Percentiles rank a stretch among this genome's conserved stretches.
Conservation (phyloP, 1,140 invertebrate species). For the Odontomachus brunneus region DNA sequence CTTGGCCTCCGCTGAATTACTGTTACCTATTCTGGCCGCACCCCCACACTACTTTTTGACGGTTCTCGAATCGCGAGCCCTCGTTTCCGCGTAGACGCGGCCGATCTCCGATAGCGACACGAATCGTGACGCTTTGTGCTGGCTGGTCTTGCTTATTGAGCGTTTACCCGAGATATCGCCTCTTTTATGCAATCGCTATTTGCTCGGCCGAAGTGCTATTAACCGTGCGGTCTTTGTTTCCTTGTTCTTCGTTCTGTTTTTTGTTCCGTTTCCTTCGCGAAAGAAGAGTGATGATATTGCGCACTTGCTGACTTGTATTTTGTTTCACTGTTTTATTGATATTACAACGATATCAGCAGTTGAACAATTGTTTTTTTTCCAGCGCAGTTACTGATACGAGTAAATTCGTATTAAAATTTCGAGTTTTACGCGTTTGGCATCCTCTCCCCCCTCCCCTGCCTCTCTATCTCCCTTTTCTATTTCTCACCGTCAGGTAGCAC, state of each 20-base stretch:
- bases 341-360: too few species aligned
- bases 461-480: too few species aligned
- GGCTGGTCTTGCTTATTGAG: background rate
- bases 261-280: background rate
- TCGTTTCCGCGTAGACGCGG: constrained; percentile 9
- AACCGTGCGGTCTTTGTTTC: background rate
- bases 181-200: constrained; percentile 4
- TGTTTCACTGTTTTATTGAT: background rate
- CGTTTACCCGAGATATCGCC: background rate
- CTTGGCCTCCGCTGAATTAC: constrained; percentile 68
- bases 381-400: too few species aligned
- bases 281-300: background rate
- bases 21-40: constrained; percentile 46
- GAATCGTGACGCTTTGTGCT: background rate
- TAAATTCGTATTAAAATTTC: too few species aligned
- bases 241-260: background rate
- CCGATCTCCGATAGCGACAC: background rate
- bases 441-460: background rate
- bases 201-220: background rate
- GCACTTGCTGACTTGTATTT: background rate
- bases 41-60: background rate
- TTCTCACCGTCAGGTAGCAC: background rate
- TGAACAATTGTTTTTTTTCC: too few species aligned
- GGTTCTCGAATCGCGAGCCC: constrained; percentile 1
- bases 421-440: background rate